Evolutionary conservation across 2,113 vertebrate genomes (phyloP), one percentile per base, ranked within the genome.

Genomic region (Alces alces): DNA sequence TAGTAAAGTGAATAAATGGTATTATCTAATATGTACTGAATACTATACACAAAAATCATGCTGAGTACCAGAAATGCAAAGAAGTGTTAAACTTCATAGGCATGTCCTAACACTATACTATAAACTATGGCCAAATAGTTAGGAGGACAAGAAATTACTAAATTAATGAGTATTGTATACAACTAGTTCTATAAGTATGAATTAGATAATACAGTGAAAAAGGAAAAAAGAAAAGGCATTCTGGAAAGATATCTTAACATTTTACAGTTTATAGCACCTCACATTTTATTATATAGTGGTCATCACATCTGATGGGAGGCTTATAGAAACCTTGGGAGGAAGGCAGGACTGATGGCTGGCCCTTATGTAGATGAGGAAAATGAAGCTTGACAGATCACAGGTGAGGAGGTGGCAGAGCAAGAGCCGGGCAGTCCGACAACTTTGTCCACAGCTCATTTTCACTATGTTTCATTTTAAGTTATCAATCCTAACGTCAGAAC

Each of bases 281-380:
- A 14, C 25, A 23, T 36, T 64, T 94, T 89, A 85, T 83, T 83
- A 85, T 23, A 55, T 9, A 89, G 47, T 15, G 50, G 43, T 83
- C 47, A 86, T 92, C 36, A 94, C 47, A 78, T 61, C 28, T 61
- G 78, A 89, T 6, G 30, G 45, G 54, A 92, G 57, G 50, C 80
- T 91, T 96, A 95, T 11, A 84, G 89, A 96, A 87, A 85, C 55
- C 58, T 66, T n/a, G 43, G 52, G 27, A 96, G 7, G 70, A 57
- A 91, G 60, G 45, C 33, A 91, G 39, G 19, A 55, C 54, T 86
- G n/a, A 85, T 28, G 21, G 43, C 70, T 54, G 79, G 15, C 27
- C n/a, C 12, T 23, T 64, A 95, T 21, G 95, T n/a, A 94, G 50
- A 94, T 57, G 28, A 97, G 27, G 70, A 89, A 86, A 86, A 84